Evolutionary conservation across 2,797 vertebrate genomes (phyloP), one percentile per base, ranked within the genome.

Genomic region (Gymnoscopelus microlampas): DNA sequence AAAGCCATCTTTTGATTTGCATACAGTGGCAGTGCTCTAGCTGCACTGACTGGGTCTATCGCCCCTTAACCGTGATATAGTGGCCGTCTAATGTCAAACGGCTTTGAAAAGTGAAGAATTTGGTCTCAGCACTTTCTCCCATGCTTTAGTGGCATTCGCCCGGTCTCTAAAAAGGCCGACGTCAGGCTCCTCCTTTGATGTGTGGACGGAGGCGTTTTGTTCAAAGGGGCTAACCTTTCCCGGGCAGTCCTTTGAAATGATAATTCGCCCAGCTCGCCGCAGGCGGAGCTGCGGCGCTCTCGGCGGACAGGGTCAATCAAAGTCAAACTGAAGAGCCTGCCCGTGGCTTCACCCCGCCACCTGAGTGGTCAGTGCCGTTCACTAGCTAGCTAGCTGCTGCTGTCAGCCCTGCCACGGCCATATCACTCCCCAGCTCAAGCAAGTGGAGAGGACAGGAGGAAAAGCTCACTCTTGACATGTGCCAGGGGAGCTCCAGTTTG

Each of bases 221-320:
- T 93, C 90, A 93, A 94, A 94, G 90, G 39, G 88, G 81, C 87
- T 91, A 91, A 93, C 91, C 92, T 94, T 93, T 92, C 89, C 85
- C 79, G 88, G 88, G 87, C 83, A 77, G 74, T 80, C 88, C 90
- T 92, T 93, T 92, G 92, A 94, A 94, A 92, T 92, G 88, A 89
- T 94, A 91, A 94, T 93, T 90, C 83, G 55, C 70, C 64, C 67
- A 26, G 66, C 82, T 86, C 80, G 84, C 78, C 90, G 86, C 85
- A 81, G 83, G 84, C 87, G 89, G 87, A 90, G 84, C 82, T 71
- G 76, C 66, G 71, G 77, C 77, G 73, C 81, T 68, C 60, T 74
- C 39, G 32, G 73, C 81, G 81, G 84, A 90, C 84, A 70, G 85
- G 85, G 88, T 93, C 92, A 91, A 88, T 93, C 91, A 89, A 91